Conservation (phyloP, 2,113 vertebrate species). For the Thinocorus orbignyianus region DNA sequence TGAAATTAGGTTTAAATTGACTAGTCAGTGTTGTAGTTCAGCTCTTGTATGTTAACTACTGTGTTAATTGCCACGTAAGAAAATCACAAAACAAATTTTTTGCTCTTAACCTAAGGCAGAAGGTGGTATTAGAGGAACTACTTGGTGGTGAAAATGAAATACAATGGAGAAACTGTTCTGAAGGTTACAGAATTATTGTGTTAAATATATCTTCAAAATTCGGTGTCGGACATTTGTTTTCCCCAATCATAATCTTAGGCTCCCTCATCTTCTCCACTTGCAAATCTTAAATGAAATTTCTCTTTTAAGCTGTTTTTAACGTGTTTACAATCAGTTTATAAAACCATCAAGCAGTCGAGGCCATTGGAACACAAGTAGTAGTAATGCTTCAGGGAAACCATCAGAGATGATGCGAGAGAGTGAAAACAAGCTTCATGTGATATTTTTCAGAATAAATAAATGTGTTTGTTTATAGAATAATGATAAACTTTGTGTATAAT, state of each 20-base stretch:
- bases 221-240: neutral
- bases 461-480: neutral
- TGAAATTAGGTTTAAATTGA: neutral
- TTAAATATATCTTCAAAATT: neutral
- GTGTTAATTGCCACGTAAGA: neutral
- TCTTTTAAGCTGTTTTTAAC: neutral
- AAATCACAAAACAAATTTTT: neutral
- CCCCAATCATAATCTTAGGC: neutral
- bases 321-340: neutral
- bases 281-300: neutral
- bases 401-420: neutral
- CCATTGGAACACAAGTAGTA: neutral
- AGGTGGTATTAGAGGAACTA: neutral
- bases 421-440: neutral
- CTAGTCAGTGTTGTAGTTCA: neutral
- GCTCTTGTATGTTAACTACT: neutral
- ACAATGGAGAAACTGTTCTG: neutral
- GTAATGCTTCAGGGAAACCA: neutral
- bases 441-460: neutral
- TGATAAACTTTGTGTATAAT: neutral
- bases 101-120: neutral
- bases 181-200: neutral
- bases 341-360: neutral
- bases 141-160: neutral
- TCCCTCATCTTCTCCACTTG: neutral